phyloP scores from a whole-genome alignment of 2,888 invertebrate species.

The Saturnia japonica region DNA sequence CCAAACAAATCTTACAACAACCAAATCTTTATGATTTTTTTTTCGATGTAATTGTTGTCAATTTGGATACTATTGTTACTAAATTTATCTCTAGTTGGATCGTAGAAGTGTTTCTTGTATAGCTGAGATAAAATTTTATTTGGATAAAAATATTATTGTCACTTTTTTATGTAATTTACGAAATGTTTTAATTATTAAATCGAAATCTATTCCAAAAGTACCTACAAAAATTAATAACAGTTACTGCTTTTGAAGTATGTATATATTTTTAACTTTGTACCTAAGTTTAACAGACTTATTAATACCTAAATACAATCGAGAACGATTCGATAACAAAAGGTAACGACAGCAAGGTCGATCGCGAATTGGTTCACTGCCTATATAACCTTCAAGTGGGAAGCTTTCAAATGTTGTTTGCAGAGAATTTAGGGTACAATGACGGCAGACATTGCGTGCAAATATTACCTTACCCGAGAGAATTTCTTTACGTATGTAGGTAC shows the following conservation, averaged over 20 bases:
- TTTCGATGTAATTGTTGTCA: no score
- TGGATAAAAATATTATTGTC: no score
- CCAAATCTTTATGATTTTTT: no score
- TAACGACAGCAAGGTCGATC: conserved; percentile 19
- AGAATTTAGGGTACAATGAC: conserved; percentile 28
- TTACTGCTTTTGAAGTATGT: no score
- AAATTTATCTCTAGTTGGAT: neutral
- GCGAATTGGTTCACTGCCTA: conserved; percentile 32
- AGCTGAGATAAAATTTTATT: no score
- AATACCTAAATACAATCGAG: neutral
- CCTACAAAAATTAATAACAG: no score
- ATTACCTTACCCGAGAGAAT: conserved; percentile 23
- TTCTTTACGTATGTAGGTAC: conserved; percentile 17
- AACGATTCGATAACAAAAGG: conserved; percentile 8
- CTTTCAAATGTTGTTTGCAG: conserved; percentile 25
- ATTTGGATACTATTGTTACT: no score
- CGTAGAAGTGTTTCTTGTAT: no score
- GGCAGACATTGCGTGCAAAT: conserved; percentile 29
- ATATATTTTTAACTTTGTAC: neutral
- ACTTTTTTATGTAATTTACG: no score
- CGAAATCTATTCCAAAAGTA: neutral
- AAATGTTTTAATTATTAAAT: no score
- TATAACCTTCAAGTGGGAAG: conserved; percentile 28
- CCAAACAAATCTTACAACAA: no score
- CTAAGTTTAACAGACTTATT: neutral